Base-by-base conservation (phyloP, 2,797 vertebrate species). In the Jordanella pulchra region DNA sequence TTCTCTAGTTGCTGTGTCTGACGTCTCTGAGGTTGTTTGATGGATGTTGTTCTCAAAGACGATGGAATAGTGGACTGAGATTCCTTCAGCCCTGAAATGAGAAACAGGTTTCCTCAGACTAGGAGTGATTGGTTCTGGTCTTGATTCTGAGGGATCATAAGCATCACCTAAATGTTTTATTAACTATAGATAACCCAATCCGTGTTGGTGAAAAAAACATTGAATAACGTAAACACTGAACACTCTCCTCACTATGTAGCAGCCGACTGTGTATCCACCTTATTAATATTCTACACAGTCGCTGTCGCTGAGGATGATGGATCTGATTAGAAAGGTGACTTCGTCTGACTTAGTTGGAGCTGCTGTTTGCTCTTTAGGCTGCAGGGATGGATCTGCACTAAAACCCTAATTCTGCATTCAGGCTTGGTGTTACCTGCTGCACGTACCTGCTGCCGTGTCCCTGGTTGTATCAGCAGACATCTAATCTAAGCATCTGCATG, bases 71-170 rank as follows among this genome's bases (percentile, higher is more conserved):
- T 89, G 91, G 63, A 96, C 95, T 0, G 95, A 82, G 50, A 93
- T 93, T 77, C 95, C 95, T 86, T 93, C 95, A 28, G 93, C 91
- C n/a, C 96, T 97, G 89, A 86, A 72, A 75, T 18, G 53, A 10
- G 11, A 78, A 45, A 14, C 14, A 23, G 9, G 72, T 42, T 9
- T 65, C 25, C n/a, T 61, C 21, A 66, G 66, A 71, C 50, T 48
- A n/a, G 25, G 27, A 23, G 23, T 7, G 28, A 0, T 27, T 11
- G 35, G 21, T 35, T 18, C 56, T 23, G 30, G 1, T 35, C 30
- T 18, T 35, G 32, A 4, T 60, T 10, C 3, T 58, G 30, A 18
- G 15, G 30, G 28, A 32, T 58, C 21, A 32, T 58, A n/a, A n/a
- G n/a, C n/a, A 32, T 58, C 55, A 18, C 28, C 12, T 45, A 56